Percentiles rank a stretch among this genome's conserved stretches.
Conservation (phyloP, 2,888 invertebrate species). For the Theodoxus fluviatilis region DNA sequence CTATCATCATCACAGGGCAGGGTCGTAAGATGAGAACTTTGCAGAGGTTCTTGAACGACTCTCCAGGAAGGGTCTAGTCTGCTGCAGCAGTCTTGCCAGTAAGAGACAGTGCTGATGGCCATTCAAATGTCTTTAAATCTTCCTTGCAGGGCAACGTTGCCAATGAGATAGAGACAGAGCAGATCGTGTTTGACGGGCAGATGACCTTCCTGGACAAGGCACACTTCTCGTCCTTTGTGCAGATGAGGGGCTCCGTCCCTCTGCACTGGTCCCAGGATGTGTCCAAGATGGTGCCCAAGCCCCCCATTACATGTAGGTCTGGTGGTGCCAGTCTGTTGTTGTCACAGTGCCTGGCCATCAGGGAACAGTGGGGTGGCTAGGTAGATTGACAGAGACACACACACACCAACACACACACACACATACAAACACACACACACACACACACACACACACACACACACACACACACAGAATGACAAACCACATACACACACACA, state of each 20-base stretch:
- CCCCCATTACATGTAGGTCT: constrained; percentile 77
- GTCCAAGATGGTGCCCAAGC: constrained; percentile 93
- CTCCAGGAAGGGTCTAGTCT: not conserved
- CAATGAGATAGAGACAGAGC: constrained; percentile 98
- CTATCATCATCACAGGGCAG: too few relatives aligned
- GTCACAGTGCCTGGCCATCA: too few relatives aligned
- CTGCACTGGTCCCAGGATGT: constrained; percentile 97
- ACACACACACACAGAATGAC: too few relatives aligned
- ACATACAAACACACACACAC: too few relatives aligned
- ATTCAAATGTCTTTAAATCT: not conserved
- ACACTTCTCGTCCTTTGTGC: constrained; percentile 89
- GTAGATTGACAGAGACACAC: too few relatives aligned
- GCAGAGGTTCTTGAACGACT: not conserved
- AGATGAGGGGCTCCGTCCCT: constrained; percentile 96
- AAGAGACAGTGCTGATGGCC: too few relatives aligned
- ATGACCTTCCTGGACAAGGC: constrained; percentile 69
- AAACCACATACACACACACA: too few relatives aligned
- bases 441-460: too few relatives aligned
- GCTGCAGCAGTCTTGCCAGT: not conserved
- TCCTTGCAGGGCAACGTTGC: constrained; percentile 84
- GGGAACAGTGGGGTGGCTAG: too few relatives aligned
- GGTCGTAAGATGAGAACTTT: too few relatives aligned
- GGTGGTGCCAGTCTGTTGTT: too few relatives aligned
- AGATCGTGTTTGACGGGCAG: constrained; percentile 83
- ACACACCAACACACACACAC: too few relatives aligned